A percentile compares a stretch with the other conserved stretches of the same genome.
These are phyloP conservation scores for Gallinago nigripennis DNA, from an alignment of 2,797 vertebrate species.

Conservation along the genomic window DNA sequence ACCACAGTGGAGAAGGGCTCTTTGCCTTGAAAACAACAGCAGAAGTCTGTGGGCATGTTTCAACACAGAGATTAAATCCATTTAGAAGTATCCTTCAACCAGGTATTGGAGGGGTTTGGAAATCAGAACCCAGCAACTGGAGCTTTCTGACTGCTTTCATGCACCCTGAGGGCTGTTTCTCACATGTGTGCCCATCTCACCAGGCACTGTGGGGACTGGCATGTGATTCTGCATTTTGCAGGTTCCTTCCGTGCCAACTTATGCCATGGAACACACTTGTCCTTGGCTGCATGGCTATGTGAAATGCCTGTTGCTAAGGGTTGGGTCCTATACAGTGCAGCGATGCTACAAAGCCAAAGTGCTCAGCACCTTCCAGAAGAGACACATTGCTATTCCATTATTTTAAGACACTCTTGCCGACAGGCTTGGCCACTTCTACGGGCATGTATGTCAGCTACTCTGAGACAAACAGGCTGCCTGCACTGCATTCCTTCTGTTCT, in stretches of 20 bases:
- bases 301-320: neutral
- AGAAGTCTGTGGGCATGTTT: neutral
- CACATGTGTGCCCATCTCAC: neutral
- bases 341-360: neutral
- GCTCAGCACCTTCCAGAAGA: conserved; percentile 1
- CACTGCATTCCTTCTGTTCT: conserved; percentile 17
- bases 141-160: neutral
- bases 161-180: neutral
- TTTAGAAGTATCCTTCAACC: neutral
- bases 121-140: neutral
- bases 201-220: neutral
- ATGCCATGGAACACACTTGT: neutral
- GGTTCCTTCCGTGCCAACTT: neutral
- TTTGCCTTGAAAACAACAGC: neutral
- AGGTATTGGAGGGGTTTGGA: neutral
- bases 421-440: neutral
- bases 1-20: neutral
- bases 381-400: neutral
- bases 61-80: neutral
- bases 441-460: neutral
- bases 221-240: neutral
- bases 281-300: neutral
- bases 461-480: neutral
- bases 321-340: neutral
- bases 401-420: neutral